Base-by-base conservation (phyloP, 1,140 invertebrate genomes). In the Mylabris phalerata region DNA sequence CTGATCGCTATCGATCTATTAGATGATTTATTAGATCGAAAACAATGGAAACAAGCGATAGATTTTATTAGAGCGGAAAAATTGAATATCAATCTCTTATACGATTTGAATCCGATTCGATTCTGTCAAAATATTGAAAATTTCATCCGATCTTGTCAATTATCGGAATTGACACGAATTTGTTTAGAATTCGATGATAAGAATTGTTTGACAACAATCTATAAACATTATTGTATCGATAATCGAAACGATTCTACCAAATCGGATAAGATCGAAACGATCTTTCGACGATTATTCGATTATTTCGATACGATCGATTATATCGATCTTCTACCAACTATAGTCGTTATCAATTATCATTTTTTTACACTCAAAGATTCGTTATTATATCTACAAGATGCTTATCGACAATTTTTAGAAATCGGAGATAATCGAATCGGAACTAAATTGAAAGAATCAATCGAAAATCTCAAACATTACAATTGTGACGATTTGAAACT, bases 1-100 rank as follows among this genome's bases (percentile, higher is more conserved):
- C 49, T 66, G 48, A 66, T 68, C 32, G 56, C 60, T 13, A 63
- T 68, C 39, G 66, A 68, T 49, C 45, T 46, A 11, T 51, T 64
- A 24, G 66, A 68, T 47, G 19, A 50, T 9, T 48, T 68, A 25
- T 38, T 68, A 13, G n/a, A 32, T 10, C 13, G 57, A 25, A 49
- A 59, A 13, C 40, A 57, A 9, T 68, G 64, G 64, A 13, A 48
- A 10, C 46, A 57, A 46, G 64, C 62, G n/a, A 13, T 68, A 11
- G 38, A 62, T 26, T 52, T 60, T 40, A 58, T 66, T 7, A 55
- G 59, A 47, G 41, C 41, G 6, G 58, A 65, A 48, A 68, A 54
- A 55, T 27, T 68, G 5, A 66, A 66, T 27, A 56, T 52, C 48
- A 68, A 68, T 49, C 50, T 68, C 10, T 50, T 68, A 5, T 65